Evolutionary conservation across 1,140 invertebrate species (phyloP).

Genomic region (Dolichoris vasculosae): DNA sequence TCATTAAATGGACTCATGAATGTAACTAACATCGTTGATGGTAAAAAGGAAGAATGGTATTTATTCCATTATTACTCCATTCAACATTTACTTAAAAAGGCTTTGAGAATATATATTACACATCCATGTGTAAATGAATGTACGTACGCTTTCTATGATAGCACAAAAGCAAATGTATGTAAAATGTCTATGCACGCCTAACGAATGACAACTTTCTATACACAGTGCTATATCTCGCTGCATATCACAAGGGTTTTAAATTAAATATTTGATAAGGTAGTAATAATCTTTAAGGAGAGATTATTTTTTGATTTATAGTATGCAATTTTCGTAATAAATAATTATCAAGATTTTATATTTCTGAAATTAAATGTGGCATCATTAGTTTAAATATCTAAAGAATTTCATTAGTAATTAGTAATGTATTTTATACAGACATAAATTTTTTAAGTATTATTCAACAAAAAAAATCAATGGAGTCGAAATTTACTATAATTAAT

Average conservation of each 20-base stretch:
- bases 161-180: neutral
- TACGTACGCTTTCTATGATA: neutral
- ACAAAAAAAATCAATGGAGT: too few species aligned
- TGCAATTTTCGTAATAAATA: too few species aligned
- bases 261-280: neutral
- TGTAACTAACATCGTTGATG: neutral
- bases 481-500: too few species aligned
- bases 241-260: neutral
- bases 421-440: too few species aligned
- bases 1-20: slow-evolving; percentile 33
- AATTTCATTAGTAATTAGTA: too few species aligned
- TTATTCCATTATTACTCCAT: slow-evolving; percentile 37
- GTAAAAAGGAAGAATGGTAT: neutral
- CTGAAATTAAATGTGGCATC: too few species aligned
- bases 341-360: too few species aligned
- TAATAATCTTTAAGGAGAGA: neutral
- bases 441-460: too few species aligned
- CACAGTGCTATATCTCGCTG: neutral
- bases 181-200: neutral
- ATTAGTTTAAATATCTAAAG: too few species aligned
- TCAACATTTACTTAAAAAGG: slow-evolving; percentile 4
- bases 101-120: neutral
- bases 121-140: neutral
- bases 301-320: neutral
- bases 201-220: neutral